These are phyloP conservation scores for Zoanthus sansibaricus DNA, from an alignment of 92 coral and sea anemone genomes.

Conservation along the genomic window DNA sequence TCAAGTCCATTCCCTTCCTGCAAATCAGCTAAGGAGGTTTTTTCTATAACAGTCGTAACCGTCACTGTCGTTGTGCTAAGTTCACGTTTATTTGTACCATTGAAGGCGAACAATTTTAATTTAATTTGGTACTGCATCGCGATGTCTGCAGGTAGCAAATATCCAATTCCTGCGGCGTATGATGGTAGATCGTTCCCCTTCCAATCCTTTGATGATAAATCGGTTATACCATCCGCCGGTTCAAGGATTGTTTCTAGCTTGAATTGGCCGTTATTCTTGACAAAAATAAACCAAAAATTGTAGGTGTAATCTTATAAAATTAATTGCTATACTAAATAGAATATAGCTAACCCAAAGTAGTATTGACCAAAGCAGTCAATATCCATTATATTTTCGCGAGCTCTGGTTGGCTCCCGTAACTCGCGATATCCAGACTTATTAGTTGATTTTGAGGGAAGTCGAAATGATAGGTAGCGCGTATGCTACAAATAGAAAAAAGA, in stretches of 20 bases:
- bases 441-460: no score
- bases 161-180: conserved; percentile 33
- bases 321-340: neutral
- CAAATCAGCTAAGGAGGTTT: neutral
- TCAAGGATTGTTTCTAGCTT: conserved; percentile 10
- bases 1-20: conserved; percentile 34
- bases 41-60: conserved; percentile 27
- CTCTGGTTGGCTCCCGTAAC: no score
- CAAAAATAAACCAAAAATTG: neutral
- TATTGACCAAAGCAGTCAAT: no score
- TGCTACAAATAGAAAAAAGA: no score
- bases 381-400: no score
- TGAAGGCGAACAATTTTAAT: neutral
- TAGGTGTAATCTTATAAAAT: neutral
- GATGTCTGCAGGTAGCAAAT: conserved; percentile 45
- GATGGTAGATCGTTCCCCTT: neutral
- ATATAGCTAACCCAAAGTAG: no score
- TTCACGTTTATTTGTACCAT: neutral
- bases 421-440: no score
- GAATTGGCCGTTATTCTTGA: conserved; percentile 19
- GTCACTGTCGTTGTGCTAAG: neutral
- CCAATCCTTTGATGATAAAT: conserved; percentile 12
- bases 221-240: conserved; percentile 36
- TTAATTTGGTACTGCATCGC: conserved; percentile 27
- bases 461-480: no score